Evolutionary conservation across 2,113 vertebrate genomes (phyloP).

Genomic region (Benitochromis conjunctus): DNA sequence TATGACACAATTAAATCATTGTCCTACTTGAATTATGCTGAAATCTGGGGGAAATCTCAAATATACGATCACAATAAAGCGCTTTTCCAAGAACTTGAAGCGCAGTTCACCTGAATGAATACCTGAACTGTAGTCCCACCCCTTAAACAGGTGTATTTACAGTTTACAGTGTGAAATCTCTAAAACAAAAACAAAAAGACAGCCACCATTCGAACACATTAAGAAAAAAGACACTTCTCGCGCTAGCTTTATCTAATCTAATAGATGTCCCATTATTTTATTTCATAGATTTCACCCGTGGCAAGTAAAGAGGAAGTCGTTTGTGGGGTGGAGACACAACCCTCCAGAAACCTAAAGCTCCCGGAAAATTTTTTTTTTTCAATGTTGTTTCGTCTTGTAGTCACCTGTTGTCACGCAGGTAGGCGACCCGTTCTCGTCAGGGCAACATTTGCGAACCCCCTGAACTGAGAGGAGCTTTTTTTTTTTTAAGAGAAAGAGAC

Average conservation of each 20-base stretch:
- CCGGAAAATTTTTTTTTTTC: conserved; percentile 27
- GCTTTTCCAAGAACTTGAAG: neutral
- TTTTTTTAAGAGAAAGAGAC: neutral
- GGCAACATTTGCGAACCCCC: neutral
- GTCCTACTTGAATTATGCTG: no score
- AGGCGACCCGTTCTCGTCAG: neutral
- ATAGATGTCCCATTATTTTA: neutral
- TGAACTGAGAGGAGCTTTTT: neutral
- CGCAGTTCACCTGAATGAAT: neutral
- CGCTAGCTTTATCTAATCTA: neutral
- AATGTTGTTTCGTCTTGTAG: neutral
- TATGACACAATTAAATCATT: neutral
- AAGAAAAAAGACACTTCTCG: rapidly evolving
- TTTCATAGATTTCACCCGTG: neutral
- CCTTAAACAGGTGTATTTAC: neutral
- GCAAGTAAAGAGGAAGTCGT: conserved; percentile 48
- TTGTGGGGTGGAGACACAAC: conserved; percentile 20
- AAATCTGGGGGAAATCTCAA: neutral
- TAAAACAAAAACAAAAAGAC: neutral
- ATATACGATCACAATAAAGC: neutral
- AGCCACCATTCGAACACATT: neutral
- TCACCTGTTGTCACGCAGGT: neutral
- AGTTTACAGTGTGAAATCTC: neutral
- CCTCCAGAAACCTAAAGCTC: conserved; percentile 44
- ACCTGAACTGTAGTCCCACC: neutral